Evolutionary conservation across 1,140 invertebrate species (phyloP), one percentile per base, ranked within the genome.

Genomic region (Cherax quadricarinatus): DNA sequence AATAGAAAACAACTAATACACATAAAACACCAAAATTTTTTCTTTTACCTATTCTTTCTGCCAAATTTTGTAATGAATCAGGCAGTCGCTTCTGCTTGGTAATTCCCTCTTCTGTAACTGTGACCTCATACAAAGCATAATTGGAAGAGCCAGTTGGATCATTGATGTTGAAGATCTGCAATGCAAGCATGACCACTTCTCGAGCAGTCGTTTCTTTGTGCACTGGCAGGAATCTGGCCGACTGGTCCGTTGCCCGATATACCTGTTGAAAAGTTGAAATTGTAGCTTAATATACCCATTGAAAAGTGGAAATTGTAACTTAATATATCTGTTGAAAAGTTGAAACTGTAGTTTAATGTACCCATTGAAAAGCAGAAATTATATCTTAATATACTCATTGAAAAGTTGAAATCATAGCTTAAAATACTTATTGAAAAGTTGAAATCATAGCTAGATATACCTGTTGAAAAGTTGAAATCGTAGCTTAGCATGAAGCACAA

Each of bases 141-240:
- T 98, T 97, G 14, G 88, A 90, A 24, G 93, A 94, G 24, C 92
- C 93, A 94, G 93, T 97, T 98, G 98, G 97, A 94, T 99, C 98
- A 73, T 98, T 98, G 89, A 99, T 98, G 79, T 98, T 98, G 95
- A 99, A 99, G 95, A 99, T 99, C 95, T 98, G 98, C 60, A 99
- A 96, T 1, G 99, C 97, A 89, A 99, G 95, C 98, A 99, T 99
- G 0, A 99, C 98, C 81, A 99, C 98, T 96, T 99, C 98, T 94
- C 98, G 97, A 0, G 99, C 98, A 49, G 98, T 99, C 4, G 99
- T 99, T 95, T 99, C 99, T 96, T 99, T 99, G 95, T 99, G 98
- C 83, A 99, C 98, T 75, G 99, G 96, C 88, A 99, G 96, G 96
- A 99, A 99, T 96, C 99, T 99, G 96, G 98, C 99, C 5, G 98